These are phyloP conservation scores for Zoanthus sociatus DNA, from an alignment of 92 coral and sea anemone genomes.

Conservation along the genomic window DNA sequence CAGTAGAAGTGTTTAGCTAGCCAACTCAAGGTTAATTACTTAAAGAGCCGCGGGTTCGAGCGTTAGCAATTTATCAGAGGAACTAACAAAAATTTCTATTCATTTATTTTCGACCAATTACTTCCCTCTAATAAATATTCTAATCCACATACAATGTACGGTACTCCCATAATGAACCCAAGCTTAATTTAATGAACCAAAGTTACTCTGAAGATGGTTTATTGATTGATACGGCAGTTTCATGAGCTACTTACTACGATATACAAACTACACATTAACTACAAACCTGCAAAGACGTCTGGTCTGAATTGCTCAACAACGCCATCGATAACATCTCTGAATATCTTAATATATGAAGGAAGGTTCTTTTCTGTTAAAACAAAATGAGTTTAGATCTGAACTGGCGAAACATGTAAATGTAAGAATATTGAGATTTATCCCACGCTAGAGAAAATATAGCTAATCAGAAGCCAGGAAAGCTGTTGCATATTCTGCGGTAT, in stretches of 20 bases:
- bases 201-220: not conserved
- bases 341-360: slow-evolving; percentile 1
- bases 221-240: not conserved
- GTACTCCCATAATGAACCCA: not conserved
- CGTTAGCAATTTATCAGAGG: not conserved
- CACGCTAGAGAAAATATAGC: no score
- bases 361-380: slow-evolving; percentile 29
- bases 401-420: no score
- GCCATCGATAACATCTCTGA: slow-evolving; percentile 3
- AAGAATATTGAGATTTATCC: no score
- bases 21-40: not conserved
- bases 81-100: not conserved
- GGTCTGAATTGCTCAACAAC: slow-evolving; percentile 12
- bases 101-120: not conserved
- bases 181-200: not conserved
- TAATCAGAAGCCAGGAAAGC: no score
- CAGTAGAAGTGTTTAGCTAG: not conserved
- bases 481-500: no score
- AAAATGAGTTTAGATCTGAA: no score
- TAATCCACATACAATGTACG: not conserved
- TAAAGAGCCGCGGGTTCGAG: not conserved
- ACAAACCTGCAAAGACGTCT: slow-evolving; percentile 28
- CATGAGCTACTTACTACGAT: not conserved
- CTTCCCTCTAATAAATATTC: not conserved
- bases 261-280: not conserved